Percentiles rank a stretch among this genome's conserved stretches.
Conservation (phyloP, 2,797 vertebrate species). For the Ctenopoma multispine region DNA sequence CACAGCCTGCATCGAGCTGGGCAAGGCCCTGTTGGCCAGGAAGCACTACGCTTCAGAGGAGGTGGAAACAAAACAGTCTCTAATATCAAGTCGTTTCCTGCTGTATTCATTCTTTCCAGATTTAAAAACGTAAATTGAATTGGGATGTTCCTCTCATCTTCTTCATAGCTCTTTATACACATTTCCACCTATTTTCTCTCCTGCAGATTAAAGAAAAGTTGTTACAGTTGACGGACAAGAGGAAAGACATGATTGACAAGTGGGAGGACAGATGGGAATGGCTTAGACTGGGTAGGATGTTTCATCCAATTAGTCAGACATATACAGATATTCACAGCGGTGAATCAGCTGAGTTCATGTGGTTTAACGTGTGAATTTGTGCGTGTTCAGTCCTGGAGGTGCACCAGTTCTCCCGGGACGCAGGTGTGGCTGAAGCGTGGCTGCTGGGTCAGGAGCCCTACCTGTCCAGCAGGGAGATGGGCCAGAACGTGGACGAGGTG, state of each 20-base stretch:
- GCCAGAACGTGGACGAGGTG: slow-evolving; percentile 96
- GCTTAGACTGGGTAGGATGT: slow-evolving; percentile 93
- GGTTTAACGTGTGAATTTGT: not conserved
- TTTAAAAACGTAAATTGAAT: no score
- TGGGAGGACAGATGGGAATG: slow-evolving; percentile 99
- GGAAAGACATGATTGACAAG: slow-evolving; percentile 99
- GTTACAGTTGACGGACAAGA: slow-evolving; percentile 96
- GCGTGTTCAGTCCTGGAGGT: slow-evolving; percentile 91
- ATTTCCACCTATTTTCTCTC: no score
- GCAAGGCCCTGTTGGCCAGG: slow-evolving; percentile 93
- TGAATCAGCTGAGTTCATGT: not conserved
- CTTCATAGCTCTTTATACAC: no score
- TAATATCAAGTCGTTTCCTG: not conserved
- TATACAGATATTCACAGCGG: not conserved
- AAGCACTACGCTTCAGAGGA: slow-evolving; percentile 98
- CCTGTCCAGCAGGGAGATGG: slow-evolving; percentile 93
- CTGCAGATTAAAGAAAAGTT: slow-evolving; percentile 97
- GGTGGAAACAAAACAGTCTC: slow-evolving; percentile 78
- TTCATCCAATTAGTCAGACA: not conserved
- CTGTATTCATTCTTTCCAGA: not conserved
- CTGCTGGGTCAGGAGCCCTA: slow-evolving; percentile 96
- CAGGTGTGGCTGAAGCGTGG: slow-evolving; percentile 97
- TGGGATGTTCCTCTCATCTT: no score
- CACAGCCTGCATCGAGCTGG: slow-evolving; percentile 96
- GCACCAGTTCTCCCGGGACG: slow-evolving; percentile 96